Evolutionary conservation across 1,140 invertebrate genomes (phyloP).

Genomic region (Chionoecetes opilio): DNA sequence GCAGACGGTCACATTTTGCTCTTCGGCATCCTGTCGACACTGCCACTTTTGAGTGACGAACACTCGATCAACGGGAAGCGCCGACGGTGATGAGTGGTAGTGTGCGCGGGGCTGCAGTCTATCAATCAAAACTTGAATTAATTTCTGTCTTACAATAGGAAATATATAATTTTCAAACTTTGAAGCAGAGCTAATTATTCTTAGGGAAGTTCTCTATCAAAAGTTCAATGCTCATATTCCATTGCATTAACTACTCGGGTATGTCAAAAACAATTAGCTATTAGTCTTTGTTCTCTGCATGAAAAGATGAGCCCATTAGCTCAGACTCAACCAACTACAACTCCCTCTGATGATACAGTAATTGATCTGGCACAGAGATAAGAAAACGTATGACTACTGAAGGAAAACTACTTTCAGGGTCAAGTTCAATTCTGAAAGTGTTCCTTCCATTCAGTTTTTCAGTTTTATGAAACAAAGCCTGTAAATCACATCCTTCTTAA

Average conservation of each 20-base stretch:
- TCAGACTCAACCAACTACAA: no score
- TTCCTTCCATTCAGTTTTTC: background rate
- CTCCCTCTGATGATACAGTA: background rate
- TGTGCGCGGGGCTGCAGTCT: no score
- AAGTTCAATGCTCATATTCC: background rate
- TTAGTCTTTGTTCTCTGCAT: no score
- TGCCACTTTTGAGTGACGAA: no score
- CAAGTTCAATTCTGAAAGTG: background rate
- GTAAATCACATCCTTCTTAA: background rate
- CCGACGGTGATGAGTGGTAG: no score
- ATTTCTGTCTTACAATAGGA: background rate
- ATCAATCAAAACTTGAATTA: background rate
- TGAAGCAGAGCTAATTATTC: background rate
- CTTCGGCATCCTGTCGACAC: no score
- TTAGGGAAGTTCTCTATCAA: background rate
- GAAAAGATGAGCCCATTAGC: no score
- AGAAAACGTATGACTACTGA: background rate
- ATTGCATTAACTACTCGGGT: background rate
- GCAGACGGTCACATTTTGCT: no score
- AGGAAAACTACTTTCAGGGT: background rate
- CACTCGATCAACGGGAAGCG: no score
- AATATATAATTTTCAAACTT: background rate
- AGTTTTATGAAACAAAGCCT: background rate
- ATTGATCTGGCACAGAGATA: background rate
- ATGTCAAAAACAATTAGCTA: background rate